Conservation (phyloP, 2,797 vertebrate genomes). For the Xenopus petersii region DNA sequence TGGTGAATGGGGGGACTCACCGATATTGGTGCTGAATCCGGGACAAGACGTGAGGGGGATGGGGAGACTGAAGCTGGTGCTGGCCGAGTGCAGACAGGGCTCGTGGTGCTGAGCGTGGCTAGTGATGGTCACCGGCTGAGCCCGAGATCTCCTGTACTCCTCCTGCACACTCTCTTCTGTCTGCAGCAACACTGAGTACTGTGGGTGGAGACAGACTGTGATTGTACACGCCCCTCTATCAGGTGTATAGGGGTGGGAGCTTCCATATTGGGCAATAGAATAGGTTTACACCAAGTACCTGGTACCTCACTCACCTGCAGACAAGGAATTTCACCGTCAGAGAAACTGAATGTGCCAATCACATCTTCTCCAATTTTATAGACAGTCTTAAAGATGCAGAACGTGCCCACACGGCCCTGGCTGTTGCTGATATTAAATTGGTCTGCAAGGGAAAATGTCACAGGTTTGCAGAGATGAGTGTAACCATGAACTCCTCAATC, state of each 20-base stretch:
- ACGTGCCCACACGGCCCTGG: conserved; percentile 90
- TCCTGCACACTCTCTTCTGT: conserved; percentile 89
- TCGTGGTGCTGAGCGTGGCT: conserved; percentile 90
- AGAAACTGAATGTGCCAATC: conserved; percentile 90
- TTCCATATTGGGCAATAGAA: too few species aligned
- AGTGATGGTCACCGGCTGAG: conserved; percentile 76
- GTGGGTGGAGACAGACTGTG: neutral
- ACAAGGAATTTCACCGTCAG: conserved; percentile 91
- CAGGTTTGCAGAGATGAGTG: too few species aligned
- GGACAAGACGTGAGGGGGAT: conserved; percentile 90
- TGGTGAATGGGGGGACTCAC: conserved; percentile 60
- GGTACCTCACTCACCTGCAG: conserved; percentile 76
- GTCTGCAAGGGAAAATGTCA: conserved; percentile 64
- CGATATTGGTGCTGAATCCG: conserved; percentile 90
- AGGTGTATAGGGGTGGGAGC: too few species aligned
- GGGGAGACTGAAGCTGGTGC: conserved; percentile 93
- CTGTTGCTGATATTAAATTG: conserved; percentile 94
- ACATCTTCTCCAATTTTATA: conserved; percentile 96
- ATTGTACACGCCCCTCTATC: neutral
- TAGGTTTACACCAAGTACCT: too few species aligned
- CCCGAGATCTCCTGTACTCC: conserved; percentile 80
- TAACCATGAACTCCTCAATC: too few species aligned
- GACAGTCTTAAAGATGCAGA: conserved; percentile 93
- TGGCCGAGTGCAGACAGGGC: conserved; percentile 90
- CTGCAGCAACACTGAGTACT: conserved; percentile 96